These are phyloP conservation scores for Elephas maximus DNA, from an alignment of 2,113 vertebrate genomes.

Conservation along the genomic window DNA sequence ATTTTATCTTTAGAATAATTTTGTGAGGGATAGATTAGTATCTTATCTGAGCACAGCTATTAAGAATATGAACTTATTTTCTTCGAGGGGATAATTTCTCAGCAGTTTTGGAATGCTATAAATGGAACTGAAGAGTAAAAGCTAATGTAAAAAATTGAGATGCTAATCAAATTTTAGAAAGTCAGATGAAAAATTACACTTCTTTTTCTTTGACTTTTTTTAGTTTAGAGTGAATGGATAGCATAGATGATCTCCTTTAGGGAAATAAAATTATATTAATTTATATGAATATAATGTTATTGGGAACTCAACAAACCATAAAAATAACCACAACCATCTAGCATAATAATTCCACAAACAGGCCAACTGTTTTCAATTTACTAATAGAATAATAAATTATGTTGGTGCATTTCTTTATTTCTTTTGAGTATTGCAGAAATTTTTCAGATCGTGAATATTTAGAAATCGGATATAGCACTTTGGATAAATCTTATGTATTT, in stretches of 20 bases:
- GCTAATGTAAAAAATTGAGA: conserved; percentile 67
- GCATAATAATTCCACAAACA: conserved; percentile 45
- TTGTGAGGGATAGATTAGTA: conserved; percentile 74
- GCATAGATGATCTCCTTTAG: conserved; percentile 49
- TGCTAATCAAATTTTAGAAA: conserved; percentile 77
- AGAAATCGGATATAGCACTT: background rate
- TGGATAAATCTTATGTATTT: background rate
- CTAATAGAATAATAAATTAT: background rate
- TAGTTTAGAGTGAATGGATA: conserved; percentile 48
- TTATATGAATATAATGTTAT: conserved; percentile 58
- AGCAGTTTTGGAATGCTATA: conserved; percentile 78
- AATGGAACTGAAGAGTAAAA: conserved; percentile 70
- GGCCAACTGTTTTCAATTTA: conserved; percentile 46
- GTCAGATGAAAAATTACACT: conserved; percentile 72
- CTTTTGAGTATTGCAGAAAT: background rate
- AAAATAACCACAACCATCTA: conserved; percentile 59
- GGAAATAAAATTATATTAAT: conserved; percentile 75
- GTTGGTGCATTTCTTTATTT: conserved; percentile 7
- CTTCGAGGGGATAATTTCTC: conserved; percentile 82
- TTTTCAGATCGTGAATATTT: conserved; percentile 22
- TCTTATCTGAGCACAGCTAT: conserved; percentile 77
- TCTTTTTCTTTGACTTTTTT: conserved; percentile 67
- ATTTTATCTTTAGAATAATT: conserved; percentile 81
- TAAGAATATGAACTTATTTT: conserved; percentile 82
- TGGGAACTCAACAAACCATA: conserved; percentile 45